Base-by-base conservation (phyloP, 2,888 invertebrate genomes). In the Eubasilissa splendida region DNA sequence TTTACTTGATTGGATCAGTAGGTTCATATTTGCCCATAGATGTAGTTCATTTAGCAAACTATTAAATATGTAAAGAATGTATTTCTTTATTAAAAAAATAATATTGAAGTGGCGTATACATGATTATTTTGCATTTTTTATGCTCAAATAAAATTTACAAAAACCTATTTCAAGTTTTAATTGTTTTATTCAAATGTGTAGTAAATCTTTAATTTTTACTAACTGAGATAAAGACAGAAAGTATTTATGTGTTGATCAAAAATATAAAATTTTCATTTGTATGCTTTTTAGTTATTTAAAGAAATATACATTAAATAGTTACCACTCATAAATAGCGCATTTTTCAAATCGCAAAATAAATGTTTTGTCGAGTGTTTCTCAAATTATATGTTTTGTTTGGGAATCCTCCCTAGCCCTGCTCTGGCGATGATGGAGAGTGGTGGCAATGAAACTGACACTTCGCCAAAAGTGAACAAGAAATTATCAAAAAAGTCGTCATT, bases 391-490 rank as follows among this genome's bases (percentile, higher is more conserved):
- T 80, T 82, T 79, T 82, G 65, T 82, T 82, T 82, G 81, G 74
- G 73, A 75, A 79, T 81, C 79, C 79, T 75, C 71, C 71, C 53
- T 75, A 84, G 84, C 81, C 80, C 81, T 31, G 78, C 82, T 14
- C 80, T 74, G 86, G 88, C 68, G 88, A 89, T 89, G 89, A 89
- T 89, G 88, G 90, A 90, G 86, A 90, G 89, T 85, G 86, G 88
- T 87, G 90, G 90, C 87, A 89, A 88, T 86, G 90, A 90, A 86
- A 90, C 90, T 86, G 88, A 90, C 83, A 89, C 90, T 86, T 90
- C 91, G 82, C 90, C 90, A 87, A 91, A 91, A 90, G 90, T 90
- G 86, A 90, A 90, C 90, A 91, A 91, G 90, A 91, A 91, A 90
- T 87, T 91, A 76, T 90, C 90, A 70, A 91, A 90, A 90, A 91